Percentiles rank a stretch among this genome's conserved stretches.
Evolutionary conservation across 2,797 vertebrate genomes (phyloP).

Genomic region (Acanthurus tractus): DNA sequence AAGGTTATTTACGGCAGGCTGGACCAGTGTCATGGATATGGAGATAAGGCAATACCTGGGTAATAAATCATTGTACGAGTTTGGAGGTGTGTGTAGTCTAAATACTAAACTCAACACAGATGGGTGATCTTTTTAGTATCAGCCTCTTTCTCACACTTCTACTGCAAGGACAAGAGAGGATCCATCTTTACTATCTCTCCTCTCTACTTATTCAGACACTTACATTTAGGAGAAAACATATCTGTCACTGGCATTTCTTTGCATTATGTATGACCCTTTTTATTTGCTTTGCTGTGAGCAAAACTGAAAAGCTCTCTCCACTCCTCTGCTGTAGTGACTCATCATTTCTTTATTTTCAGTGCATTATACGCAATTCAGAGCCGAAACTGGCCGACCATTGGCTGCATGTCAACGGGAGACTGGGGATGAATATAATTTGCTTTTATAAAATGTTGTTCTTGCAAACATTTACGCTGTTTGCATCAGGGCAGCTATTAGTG

Average conservation of each 20-base stretch:
- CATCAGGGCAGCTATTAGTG: slow-evolving; percentile 4
- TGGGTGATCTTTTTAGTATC: slow-evolving; percentile 35
- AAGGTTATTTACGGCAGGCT: slow-evolving; percentile 78
- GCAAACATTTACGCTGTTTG: slow-evolving; percentile 36
- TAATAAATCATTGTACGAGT: slow-evolving; percentile 77
- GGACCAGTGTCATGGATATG: slow-evolving; percentile 75
- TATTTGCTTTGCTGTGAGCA: slow-evolving; percentile 27
- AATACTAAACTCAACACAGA: slow-evolving; percentile 34
- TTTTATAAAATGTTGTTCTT: slow-evolving; percentile 16
- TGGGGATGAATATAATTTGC: slow-evolving; percentile 10
- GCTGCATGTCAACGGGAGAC: slow-evolving; percentile 33
- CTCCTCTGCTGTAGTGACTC: slow-evolving; percentile 40
- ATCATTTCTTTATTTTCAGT: slow-evolving; percentile 44
- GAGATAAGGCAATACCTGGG: slow-evolving; percentile 75
- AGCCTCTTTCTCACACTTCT: slow-evolving; percentile 32
- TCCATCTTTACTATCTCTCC: slow-evolving; percentile 20
- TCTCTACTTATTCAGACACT: slow-evolving; percentile 25
- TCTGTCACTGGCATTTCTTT: slow-evolving; percentile 35
- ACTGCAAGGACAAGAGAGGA: slow-evolving; percentile 46
- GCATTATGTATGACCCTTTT: slow-evolving; percentile 26
- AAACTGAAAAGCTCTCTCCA: slow-evolving; percentile 28
- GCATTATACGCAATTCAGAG: slow-evolving; percentile 29
- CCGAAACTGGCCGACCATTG: slow-evolving; percentile 17
- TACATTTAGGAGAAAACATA: slow-evolving; percentile 25
- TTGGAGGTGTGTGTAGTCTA: slow-evolving; percentile 14